These are phyloP conservation scores for Stomatorhinus ivindoensis DNA, from an alignment of 2,113 vertebrate genomes.

Conservation along the genomic window DNA sequence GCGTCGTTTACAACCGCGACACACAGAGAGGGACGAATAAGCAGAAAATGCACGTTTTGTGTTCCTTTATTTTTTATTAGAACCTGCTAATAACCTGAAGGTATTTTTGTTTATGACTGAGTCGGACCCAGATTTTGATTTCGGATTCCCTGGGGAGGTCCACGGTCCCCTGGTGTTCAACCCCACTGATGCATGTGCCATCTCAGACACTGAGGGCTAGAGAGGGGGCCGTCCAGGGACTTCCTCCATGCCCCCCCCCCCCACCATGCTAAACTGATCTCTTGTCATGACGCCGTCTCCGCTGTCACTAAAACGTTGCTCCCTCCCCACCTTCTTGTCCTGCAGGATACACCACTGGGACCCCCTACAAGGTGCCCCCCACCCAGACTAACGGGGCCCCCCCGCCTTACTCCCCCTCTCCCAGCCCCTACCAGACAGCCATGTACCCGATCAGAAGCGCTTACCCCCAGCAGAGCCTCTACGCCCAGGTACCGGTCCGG, in stretches of 20 bases:
- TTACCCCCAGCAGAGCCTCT: conserved; percentile 97
- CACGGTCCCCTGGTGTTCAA: background rate
- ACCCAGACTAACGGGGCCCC: conserved; percentile 91
- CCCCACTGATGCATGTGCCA: background rate
- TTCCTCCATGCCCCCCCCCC: background rate
- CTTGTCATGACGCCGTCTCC: background rate
- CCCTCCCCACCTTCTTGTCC: conserved; percentile 13
- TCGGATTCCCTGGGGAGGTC: background rate
- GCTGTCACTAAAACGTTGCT: background rate
- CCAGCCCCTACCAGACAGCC: conserved; percentile 89
- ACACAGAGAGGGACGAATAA: background rate
- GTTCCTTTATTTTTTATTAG: background rate
- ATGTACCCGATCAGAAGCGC: conserved; percentile 99
- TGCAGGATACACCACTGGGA: conserved; percentile 88
- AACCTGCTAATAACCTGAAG: background rate
- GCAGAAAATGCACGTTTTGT: background rate
- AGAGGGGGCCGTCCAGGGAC: background rate
- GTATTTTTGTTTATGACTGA: background rate
- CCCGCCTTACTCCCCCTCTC: conserved; percentile 91
- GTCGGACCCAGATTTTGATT: background rate
- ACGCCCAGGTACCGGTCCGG: conserved; percentile 75
- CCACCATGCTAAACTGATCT: background rate
- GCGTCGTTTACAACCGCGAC: background rate
- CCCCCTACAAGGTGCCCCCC: conserved; percentile 95
- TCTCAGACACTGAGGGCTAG: background rate